Base-by-base conservation (phyloP, 2,113 vertebrate genomes). In the Micronycteris hirsuta region DNA sequence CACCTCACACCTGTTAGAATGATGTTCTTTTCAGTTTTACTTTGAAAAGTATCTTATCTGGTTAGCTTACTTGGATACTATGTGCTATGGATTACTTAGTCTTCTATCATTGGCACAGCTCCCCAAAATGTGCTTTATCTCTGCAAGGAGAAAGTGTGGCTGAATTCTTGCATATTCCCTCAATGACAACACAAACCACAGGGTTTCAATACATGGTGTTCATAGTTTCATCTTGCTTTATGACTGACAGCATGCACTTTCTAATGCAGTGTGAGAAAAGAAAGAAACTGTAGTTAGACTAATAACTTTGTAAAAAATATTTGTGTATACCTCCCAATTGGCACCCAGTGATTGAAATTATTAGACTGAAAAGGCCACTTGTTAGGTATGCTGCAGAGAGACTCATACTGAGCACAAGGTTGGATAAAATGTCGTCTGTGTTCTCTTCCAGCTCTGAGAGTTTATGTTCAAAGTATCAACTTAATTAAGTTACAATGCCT, bases 11-110 rank as follows among this genome's bases (percentile, higher is more conserved):
- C 45, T 49, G 31, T n/a, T 22, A n/a, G 45, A 76, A 76, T 77
- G 77, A 93, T 88, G 95, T 95, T 86, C 77, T 94, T 36, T 83
- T 90, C 65, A 56, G 82, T 86, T 93, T 95, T 89, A 61, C 67
- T 94, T 89, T 43, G 28, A 74, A 95, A 95, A 95, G 81, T 49
- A 33, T 84, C 56, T 89, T 52, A 28, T 47, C 52, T 84, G 14
- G 26, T 83, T 70, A 52, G 63, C 68, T 91, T 49, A 52, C 68
- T 70, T 74, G 58, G 33, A n/a, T 52, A 73, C 20, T n/a, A 36
- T 87, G 22, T 49, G 45, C n/a, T 16, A 20, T 13, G 26, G 28
- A 70, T 20, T 10, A 31, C 33, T 56, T 83, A 88, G 16, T 91
- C 58, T 89, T 43, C 54, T 82, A 2, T 36, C 20, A 49, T n/a